Conservation (phyloP, 2,888 invertebrate genomes). For the Dioctria rufipes region DNA sequence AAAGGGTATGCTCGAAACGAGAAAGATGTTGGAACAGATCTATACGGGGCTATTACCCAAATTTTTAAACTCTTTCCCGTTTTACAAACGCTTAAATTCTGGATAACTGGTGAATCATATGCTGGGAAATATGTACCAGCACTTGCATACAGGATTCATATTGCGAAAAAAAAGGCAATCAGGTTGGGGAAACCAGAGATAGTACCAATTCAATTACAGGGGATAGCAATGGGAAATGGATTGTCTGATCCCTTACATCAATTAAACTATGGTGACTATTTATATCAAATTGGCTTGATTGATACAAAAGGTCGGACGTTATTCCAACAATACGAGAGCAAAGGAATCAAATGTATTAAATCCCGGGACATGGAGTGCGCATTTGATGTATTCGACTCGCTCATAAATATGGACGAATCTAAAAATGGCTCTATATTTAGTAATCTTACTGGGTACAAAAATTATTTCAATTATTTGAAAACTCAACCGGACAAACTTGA, state of each 20-base stretch:
- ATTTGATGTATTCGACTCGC: slow-evolving; percentile 79
- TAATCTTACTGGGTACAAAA: slow-evolving; percentile 67
- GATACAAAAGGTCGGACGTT: slow-evolving; percentile 74
- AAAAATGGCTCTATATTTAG: slow-evolving; percentile 79
- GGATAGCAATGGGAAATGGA: slow-evolving; percentile 82
- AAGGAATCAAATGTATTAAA: slow-evolving; percentile 76
- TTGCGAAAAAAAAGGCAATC: slow-evolving; percentile 67
- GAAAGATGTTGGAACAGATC: slow-evolving; percentile 83
- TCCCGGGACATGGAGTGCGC: slow-evolving; percentile 79
- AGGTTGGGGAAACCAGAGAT: slow-evolving; percentile 55
- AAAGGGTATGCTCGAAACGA: slow-evolving; percentile 86
- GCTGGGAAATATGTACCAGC: slow-evolving; percentile 87
- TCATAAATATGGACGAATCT: slow-evolving; percentile 76
- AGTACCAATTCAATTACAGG: slow-evolving; percentile 69
- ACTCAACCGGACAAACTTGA: slow-evolving; percentile 78
- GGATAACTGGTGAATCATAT: slow-evolving; percentile 91
- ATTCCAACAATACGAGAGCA: slow-evolving; percentile 77
- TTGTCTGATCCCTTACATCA: slow-evolving; percentile 85
- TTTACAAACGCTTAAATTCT: slow-evolving; percentile 83
- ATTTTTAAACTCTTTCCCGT: slow-evolving; percentile 89
- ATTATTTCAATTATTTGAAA: slow-evolving; percentile 73
- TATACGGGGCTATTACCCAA: slow-evolving; percentile 84
- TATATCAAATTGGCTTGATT: slow-evolving; percentile 81
- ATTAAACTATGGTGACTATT: slow-evolving; percentile 82
- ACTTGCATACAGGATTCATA: slow-evolving; percentile 75